Evolutionary conservation across 2,797 vertebrate genomes (phyloP).

Genomic region (Pseudochirops corinnae): DNA sequence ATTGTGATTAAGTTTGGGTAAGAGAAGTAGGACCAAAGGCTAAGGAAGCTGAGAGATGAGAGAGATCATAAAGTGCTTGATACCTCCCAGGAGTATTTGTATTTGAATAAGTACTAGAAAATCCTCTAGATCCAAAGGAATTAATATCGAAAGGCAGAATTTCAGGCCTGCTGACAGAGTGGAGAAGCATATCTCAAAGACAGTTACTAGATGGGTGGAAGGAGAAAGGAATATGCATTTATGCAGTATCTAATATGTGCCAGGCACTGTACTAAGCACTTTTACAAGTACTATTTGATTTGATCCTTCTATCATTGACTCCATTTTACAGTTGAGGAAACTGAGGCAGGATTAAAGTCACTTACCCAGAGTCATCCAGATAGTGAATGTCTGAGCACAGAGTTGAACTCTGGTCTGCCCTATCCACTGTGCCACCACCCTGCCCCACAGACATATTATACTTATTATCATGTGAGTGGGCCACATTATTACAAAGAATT

Average conservation of each 20-base stretch:
- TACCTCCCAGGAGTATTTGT: background rate
- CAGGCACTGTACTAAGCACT: background rate
- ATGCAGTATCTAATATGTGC: background rate
- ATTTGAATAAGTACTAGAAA: background rate
- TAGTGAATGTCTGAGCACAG: background rate
- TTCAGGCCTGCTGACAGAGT: background rate
- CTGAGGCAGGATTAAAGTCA: too few species aligned
- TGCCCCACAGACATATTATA: background rate
- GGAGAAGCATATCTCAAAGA: background rate
- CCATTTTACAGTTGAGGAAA: background rate
- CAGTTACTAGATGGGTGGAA: background rate
- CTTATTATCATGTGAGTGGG: background rate
- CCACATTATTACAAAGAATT: background rate
- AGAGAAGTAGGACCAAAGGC: background rate
- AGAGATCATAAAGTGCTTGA: background rate
- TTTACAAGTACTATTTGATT: background rate
- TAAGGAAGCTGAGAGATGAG: background rate
- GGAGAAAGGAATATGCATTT: background rate
- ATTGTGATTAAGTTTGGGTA: background rate
- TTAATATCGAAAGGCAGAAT: background rate
- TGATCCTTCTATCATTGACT: background rate
- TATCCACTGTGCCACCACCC: background rate
- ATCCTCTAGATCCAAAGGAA: too few species aligned
- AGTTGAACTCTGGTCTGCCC: background rate
- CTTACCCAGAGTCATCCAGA: background rate